A percentile compares a stretch with the other conserved stretches of the same genome.
Evolutionary conservation across 2,888 invertebrate species (phyloP).

Genomic region (Apodemia mormo): DNA sequence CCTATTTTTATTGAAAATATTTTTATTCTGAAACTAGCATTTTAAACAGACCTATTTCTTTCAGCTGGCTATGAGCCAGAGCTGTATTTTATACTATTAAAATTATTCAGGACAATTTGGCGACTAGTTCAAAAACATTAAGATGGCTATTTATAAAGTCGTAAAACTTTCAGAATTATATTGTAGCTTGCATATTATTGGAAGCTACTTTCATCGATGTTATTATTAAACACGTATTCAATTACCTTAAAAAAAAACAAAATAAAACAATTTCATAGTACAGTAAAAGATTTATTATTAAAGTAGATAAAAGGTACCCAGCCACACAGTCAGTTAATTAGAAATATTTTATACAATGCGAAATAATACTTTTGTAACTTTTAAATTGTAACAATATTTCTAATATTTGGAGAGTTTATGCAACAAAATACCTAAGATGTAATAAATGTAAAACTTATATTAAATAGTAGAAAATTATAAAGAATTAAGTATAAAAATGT

Average conservation of each 20-base stretch:
- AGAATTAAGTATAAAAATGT: slow-evolving; percentile 48
- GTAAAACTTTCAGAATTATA: slow-evolving; percentile 54
- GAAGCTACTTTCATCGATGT: slow-evolving; percentile 25
- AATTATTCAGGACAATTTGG: slow-evolving; percentile 77
- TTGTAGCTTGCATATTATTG: slow-evolving; percentile 34
- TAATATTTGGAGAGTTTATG: slow-evolving; percentile 64
- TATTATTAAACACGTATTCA: too few relatives aligned
- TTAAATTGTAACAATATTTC: slow-evolving; percentile 50
- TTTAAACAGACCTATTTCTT: slow-evolving; percentile 60
- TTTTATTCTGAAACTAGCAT: slow-evolving; percentile 38
- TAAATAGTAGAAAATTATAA: slow-evolving; percentile 63
- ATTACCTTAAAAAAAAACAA: not conserved
- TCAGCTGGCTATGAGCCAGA: slow-evolving; percentile 62
- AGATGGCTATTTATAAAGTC: slow-evolving; percentile 69
- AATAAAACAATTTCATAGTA: slow-evolving; percentile 49
- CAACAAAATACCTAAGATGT: slow-evolving; percentile 54
- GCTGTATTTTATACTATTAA: slow-evolving; percentile 70
- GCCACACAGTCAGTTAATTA: slow-evolving; percentile 74
- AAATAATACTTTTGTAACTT: slow-evolving; percentile 64
- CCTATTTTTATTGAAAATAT: slow-evolving; percentile 5
- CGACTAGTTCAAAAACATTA: slow-evolving; percentile 67
- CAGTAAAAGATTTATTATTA: slow-evolving; percentile 80
- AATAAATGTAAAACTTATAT: slow-evolving; percentile 58
- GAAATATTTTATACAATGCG: slow-evolving; percentile 69
- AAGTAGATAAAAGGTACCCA: slow-evolving; percentile 76